Conservation (phyloP, 2,797 vertebrate species). For the Hyperoplus immaculatus region DNA sequence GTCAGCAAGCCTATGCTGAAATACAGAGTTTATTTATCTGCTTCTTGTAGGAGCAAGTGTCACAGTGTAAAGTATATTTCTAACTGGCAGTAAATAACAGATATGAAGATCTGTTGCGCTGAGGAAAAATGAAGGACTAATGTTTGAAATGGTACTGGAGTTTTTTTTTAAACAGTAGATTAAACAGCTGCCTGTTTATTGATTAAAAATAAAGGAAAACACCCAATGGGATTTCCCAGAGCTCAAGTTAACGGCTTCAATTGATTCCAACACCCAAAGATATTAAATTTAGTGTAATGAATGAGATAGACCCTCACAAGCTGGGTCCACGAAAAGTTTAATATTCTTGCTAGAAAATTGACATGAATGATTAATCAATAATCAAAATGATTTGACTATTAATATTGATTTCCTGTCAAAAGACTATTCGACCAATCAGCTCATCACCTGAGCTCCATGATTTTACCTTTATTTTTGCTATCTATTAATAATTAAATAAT, state of each 20-base stretch:
- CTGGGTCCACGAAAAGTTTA: not conserved
- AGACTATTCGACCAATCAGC: not conserved
- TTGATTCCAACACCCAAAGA: not conserved
- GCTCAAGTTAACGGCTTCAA: not conserved
- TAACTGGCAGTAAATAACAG: conserved; percentile 39
- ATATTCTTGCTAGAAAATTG: not conserved
- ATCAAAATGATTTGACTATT: not conserved
- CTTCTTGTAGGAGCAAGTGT: conserved; percentile 60
- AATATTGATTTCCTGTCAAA: not conserved
- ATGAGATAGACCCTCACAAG: not conserved
- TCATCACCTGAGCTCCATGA: not conserved
- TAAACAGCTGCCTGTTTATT: not conserved
- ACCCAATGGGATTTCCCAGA: not conserved
- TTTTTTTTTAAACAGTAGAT: no score
- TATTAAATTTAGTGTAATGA: not conserved
- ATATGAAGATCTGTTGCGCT: conserved; percentile 25
- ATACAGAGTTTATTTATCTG: conserved; percentile 76
- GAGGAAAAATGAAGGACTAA: conserved; percentile 27
- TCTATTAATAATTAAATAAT: not conserved
- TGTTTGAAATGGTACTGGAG: conserved; percentile 5
- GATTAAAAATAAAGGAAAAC: not conserved
- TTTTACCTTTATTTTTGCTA: not conserved
- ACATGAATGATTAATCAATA: not conserved
- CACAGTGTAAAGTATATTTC: conserved; percentile 50
- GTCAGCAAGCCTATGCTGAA: conserved; percentile 77